Evolutionary conservation across 2,888 invertebrate genomes (phyloP).

Genomic region (Chrysina gloriosa): DNA sequence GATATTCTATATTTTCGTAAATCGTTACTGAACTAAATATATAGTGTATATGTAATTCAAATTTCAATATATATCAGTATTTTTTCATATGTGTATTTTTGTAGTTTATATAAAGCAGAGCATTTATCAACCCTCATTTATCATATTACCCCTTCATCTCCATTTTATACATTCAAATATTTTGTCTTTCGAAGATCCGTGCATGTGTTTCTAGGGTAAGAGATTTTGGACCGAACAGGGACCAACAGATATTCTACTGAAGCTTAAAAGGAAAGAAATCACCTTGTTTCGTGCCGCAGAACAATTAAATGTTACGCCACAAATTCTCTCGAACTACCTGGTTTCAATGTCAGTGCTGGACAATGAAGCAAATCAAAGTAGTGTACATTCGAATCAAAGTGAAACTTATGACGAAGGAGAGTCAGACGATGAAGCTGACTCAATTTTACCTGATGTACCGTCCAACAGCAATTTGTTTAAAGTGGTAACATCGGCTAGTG

Average conservation of each 20-base stretch:
- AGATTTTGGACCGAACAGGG: slow-evolving; percentile 84
- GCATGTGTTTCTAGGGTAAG: slow-evolving; percentile 66
- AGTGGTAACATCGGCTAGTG: slow-evolving; percentile 46
- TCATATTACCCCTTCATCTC: not conserved
- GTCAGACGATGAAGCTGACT: slow-evolving; percentile 66
- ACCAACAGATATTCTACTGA: slow-evolving; percentile 77
- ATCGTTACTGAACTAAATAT: slow-evolving; percentile 17
- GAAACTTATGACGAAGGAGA: slow-evolving; percentile 64
- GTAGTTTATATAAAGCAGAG: not conserved
- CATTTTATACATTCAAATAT: slow-evolving; percentile 22
- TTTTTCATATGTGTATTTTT: slow-evolving; percentile 29
- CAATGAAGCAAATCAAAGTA: slow-evolving; percentile 60
- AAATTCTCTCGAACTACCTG: slow-evolving; percentile 78
- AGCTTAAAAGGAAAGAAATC: slow-evolving; percentile 78
- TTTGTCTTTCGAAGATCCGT: slow-evolving; percentile 34
- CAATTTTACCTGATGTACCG: slow-evolving; percentile 62
- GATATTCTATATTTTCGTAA: slow-evolving; percentile 13
- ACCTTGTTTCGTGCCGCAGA: slow-evolving; percentile 79
- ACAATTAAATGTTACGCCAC: slow-evolving; percentile 80
- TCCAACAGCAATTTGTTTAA: slow-evolving; percentile 51
- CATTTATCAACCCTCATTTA: not conserved
- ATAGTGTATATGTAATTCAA: slow-evolving; percentile 24
- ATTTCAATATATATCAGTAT: slow-evolving; percentile 22
- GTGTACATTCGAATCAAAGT: slow-evolving; percentile 63
- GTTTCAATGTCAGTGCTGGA: slow-evolving; percentile 70